A percentile compares a stretch with the other conserved stretches of the same genome.
Evolutionary conservation across 2,797 vertebrate species (phyloP).

Genomic region (Alca torda): DNA sequence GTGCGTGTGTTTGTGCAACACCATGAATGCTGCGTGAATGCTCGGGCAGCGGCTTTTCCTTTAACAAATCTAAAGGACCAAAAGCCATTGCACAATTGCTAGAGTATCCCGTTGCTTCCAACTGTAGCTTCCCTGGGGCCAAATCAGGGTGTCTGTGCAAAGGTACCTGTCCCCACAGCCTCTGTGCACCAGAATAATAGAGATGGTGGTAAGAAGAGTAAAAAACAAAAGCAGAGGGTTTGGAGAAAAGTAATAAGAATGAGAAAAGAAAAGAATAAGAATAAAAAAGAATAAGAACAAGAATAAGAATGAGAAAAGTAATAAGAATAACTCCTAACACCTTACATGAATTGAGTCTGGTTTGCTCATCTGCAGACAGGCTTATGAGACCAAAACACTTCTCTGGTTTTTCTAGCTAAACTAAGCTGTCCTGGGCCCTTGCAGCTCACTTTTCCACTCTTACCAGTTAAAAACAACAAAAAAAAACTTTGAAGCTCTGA

Average conservation of each 20-base stretch:
- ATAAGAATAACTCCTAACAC: neutral
- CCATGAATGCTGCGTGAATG: no score
- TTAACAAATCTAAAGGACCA: neutral
- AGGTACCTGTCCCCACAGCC: neutral
- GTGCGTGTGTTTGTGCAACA: no score
- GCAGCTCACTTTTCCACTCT: neutral
- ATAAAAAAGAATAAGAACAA: no score
- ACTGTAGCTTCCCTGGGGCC: neutral
- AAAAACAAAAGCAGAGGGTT: neutral
- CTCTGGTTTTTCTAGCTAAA: neutral
- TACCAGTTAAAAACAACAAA: neutral
- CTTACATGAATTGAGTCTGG: neutral
- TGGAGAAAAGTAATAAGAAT: neutral
- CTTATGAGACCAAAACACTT: neutral
- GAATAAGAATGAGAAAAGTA: neutral
- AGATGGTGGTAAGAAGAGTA: neutral
- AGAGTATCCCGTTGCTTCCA: neutral
- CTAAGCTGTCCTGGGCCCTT: neutral
- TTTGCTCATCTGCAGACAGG: neutral
- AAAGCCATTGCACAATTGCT: neutral
- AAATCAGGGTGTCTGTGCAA: neutral
- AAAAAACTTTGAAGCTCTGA: neutral
- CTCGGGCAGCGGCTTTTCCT: no score
- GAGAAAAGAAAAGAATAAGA: neutral
- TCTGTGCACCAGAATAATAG: neutral